These are phyloP conservation scores for Onychomys arenicola DNA, from an alignment of 2,797 vertebrate species.

Conservation along the genomic window DNA sequence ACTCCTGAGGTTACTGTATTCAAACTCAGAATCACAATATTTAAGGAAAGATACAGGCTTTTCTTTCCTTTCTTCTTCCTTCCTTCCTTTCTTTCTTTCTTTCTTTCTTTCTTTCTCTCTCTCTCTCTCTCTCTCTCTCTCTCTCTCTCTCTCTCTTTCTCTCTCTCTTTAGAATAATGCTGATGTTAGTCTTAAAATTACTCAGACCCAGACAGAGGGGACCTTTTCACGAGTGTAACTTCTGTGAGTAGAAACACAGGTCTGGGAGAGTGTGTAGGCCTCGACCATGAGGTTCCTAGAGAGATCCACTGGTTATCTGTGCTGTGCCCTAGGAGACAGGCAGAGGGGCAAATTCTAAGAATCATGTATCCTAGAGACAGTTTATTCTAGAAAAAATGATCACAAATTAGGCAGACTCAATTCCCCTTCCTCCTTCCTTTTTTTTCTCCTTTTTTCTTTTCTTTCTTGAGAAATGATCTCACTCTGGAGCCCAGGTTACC, in stretches of 20 bases:
- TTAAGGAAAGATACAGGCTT: slow-evolving; percentile 10
- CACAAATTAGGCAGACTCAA: slow-evolving; percentile 62
- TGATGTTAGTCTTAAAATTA: not conserved
- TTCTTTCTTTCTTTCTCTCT: too few species aligned
- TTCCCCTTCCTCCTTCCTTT: not conserved
- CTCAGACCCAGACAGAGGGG: not conserved
- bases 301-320: not conserved
- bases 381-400: slow-evolving; percentile 70
- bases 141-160: too few species aligned
- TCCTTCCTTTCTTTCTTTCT: too few species aligned
- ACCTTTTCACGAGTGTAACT: not conserved
- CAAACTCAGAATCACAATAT: slow-evolving; percentile 41
- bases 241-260: not conserved
- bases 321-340: slow-evolving; percentile 1
- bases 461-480: not conserved
- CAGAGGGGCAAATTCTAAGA: not conserved
- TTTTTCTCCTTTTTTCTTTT: accelerated
- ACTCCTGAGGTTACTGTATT: not conserved
- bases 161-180: not conserved
- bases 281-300: not conserved
- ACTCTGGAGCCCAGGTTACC: not conserved
- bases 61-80: not conserved
- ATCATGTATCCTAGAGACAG: slow-evolving; percentile 16
- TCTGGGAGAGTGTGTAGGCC: not conserved
- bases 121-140: too few species aligned